Base-by-base conservation (phyloP, 2,113 vertebrate species). In the Verasper variegatus region DNA sequence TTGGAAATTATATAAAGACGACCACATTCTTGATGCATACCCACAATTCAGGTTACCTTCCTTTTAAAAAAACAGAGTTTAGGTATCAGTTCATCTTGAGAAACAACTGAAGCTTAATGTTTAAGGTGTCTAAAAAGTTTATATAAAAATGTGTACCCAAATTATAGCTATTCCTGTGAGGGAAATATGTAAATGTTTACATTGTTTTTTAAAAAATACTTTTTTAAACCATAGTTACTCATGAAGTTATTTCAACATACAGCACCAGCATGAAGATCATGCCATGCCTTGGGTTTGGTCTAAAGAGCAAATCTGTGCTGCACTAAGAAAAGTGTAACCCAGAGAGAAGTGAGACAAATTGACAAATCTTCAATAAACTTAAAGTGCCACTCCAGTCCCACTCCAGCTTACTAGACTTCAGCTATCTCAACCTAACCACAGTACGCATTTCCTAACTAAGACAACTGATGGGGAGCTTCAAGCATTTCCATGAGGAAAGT, bases 401-500 rank as follows among this genome's bases (percentile, higher is more conserved):
- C 92, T 90, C 90, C 84, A 78, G 79, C 89, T 89, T 88, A 90
- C 91, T 91, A 93, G 90, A 89, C 86, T 89, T 87, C 85, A 90
- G 91, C 90, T 75, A 86, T 90, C 82, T 88, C 82, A 78, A 73
- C 81, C 86, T 71, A 82, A 85, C 88, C 90, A 92, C 89, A 88
- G 87, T 81, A 89, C 81, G 10, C 68, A 5, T 80, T 82, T 90
- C 81, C 83, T 71, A 64, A 81, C 95, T 94, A 97, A 78, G 95
- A 93, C 81, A 96, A 92, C 92, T 96, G 96, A 93, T 97, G 96
- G 66, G 96, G 96, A 26, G 96, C 96, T 94, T 97, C 96, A 51
- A 97, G 95, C 96, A 97, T 97, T 92, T 97, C 96, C 96, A 97
- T 97, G 72, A 97, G 96, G 90, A 97, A 97, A 92, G 96, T 97